phyloP scores from a whole-genome alignment of 2,113 vertebrate genomes.

The Phaethornis superciliosus region DNA sequence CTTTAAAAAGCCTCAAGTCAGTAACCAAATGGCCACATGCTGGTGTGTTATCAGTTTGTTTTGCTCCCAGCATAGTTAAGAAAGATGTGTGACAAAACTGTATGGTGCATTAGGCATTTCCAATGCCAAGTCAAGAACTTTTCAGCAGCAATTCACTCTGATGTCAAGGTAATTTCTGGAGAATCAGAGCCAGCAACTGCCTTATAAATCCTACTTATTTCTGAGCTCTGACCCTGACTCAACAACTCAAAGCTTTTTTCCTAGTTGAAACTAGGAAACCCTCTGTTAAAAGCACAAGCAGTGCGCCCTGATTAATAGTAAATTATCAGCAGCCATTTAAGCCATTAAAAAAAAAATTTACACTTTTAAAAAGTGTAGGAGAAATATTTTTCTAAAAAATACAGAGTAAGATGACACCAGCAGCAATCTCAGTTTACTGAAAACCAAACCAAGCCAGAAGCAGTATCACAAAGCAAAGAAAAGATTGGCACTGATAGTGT shows the following conservation, averaged over 20 bases:
- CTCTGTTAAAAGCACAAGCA: not conserved
- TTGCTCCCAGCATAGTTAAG: not conserved
- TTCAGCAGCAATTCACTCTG: not conserved
- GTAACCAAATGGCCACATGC: not conserved
- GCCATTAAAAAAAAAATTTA: not conserved
- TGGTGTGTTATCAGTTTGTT: not conserved
- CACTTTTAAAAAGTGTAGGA: not conserved
- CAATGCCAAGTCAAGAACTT: not conserved
- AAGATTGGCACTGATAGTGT: not conserved
- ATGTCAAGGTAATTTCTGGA: not conserved
- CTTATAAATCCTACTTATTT: not conserved
- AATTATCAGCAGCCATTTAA: not conserved
- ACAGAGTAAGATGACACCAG: not conserved
- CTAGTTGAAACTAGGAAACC: not conserved
- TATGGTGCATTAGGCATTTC: not conserved
- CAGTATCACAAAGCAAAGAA: not conserved
- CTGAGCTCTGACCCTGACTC: not conserved
- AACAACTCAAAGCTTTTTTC: not conserved
- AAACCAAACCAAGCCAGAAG: not conserved
- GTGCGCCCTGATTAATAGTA: not conserved
- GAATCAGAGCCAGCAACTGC: not conserved
- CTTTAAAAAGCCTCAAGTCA: not conserved
- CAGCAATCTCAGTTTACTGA: not conserved
- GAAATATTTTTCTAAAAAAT: constrained; percentile 19
- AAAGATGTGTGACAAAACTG: not conserved